Percentiles rank a stretch among this genome's conserved stretches.
Evolutionary conservation across 1,140 invertebrate genomes (phyloP).

Genomic region (Marisa cornuarietis): DNA sequence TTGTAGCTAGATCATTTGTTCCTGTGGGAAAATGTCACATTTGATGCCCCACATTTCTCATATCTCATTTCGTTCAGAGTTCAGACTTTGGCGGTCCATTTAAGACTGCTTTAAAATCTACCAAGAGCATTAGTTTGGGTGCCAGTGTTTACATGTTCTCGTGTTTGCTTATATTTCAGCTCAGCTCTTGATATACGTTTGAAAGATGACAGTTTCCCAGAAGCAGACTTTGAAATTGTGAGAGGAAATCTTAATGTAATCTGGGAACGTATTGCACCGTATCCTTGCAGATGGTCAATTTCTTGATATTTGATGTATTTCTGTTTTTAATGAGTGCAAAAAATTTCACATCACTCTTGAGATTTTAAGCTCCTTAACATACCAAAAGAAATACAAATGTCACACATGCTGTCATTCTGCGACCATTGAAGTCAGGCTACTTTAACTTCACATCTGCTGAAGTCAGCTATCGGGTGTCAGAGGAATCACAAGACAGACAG

Average conservation of each 20-base stretch:
- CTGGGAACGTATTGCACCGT: conserved; percentile 88
- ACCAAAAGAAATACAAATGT: conserved; percentile 80
- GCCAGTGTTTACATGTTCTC: no score
- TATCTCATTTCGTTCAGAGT: no score
- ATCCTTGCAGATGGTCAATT: conserved; percentile 55
- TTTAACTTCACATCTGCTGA: conserved; percentile 98
- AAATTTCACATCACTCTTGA: not conserved
- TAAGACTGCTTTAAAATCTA: no score
- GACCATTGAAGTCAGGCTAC: conserved; percentile 89
- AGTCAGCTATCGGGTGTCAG: conserved; percentile 85
- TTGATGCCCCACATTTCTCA: no score
- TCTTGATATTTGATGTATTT: not conserved
- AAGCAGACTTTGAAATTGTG: conserved; percentile 86
- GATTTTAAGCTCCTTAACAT: conserved; percentile 38
- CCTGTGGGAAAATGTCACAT: no score
- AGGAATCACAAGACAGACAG: conserved; percentile 58
- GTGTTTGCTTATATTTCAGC: conserved; percentile 64
- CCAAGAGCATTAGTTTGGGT: no score
- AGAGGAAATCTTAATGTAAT: conserved; percentile 84
- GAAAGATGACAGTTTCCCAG: conserved; percentile 88
- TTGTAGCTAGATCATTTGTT: no score
- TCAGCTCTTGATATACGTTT: conserved; percentile 89
- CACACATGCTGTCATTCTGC: conserved; percentile 90
- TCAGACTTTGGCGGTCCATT: no score
- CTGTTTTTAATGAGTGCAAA: conserved; percentile 1